A percentile compares a stretch with the other conserved stretches of the same genome.
phyloP scores from a whole-genome alignment of 2,797 vertebrate genomes.

The Microchirus variegatus region DNA sequence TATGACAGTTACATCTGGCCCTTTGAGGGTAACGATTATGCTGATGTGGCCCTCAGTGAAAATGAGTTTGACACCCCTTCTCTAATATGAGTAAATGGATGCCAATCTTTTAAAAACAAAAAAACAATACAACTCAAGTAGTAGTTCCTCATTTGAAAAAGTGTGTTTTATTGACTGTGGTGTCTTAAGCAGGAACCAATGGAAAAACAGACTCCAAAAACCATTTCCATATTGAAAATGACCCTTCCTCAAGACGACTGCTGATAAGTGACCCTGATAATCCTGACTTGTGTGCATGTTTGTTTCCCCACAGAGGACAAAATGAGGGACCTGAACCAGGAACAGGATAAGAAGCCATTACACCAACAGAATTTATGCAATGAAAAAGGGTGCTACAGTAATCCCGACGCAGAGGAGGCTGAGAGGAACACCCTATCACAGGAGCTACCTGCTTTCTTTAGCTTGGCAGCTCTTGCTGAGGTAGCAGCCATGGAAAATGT shows the following conservation, averaged over 20 bases:
- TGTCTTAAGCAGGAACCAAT: not conserved
- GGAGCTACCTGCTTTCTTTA: conserved; percentile 91
- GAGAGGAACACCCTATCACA: conserved; percentile 83
- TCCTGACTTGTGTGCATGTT: no score
- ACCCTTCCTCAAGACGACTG: not conserved
- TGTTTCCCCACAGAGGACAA: conserved; percentile 84
- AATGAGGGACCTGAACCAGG: conserved; percentile 86
- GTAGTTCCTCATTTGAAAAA: no score
- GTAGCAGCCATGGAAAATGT: conserved; percentile 99
- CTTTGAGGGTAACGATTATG: no score
- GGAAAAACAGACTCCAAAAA: not conserved
- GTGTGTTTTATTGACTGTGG: no score
- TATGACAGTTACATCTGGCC: no score
- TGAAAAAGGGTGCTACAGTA: conserved; percentile 82
- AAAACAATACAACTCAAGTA: no score
- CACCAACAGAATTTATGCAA: conserved; percentile 86
- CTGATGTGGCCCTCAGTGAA: no score
- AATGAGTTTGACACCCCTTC: no score
- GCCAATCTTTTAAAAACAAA: no score
- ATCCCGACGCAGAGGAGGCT: conserved; percentile 74
- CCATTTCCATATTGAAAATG: not conserved
- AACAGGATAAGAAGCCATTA: conserved; percentile 87
- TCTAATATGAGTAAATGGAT: no score
- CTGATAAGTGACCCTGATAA: no score
- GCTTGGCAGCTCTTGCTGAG: conserved; percentile 95